These are phyloP conservation scores for Nebria brevicollis DNA, from an alignment of 2,888 invertebrate species.

Conservation along the genomic window DNA sequence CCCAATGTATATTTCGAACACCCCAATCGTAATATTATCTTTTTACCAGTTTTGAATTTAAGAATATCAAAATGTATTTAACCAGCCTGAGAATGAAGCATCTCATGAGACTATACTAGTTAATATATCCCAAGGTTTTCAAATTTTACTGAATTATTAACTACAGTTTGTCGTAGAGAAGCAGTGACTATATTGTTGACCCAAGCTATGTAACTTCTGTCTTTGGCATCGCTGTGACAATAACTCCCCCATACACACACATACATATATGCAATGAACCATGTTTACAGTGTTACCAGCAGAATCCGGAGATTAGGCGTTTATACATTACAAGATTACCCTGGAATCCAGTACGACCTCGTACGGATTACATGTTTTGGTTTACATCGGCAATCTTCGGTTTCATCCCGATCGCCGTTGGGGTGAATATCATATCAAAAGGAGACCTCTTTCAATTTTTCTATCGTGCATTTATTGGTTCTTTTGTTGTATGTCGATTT, in stretches of 20 bases:
- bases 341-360: slow-evolving; percentile 7
- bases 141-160: too few species aligned
- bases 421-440: not conserved
- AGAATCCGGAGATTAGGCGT: slow-evolving; percentile 25
- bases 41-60: too few species aligned
- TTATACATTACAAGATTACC: slow-evolving; percentile 29
- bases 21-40: too few species aligned
- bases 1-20: too few species aligned
- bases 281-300: slow-evolving; percentile 22
- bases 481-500: not conserved
- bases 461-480: not conserved
- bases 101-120: too few species aligned
- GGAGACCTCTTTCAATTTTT: not conserved
- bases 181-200: slow-evolving; percentile 12
- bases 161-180: not conserved
- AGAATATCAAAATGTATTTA: too few species aligned
- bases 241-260: not conserved
- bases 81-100: too few species aligned
- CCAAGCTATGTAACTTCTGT: slow-evolving; percentile 1
- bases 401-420: not conserved
- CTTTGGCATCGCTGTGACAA: slow-evolving; percentile 16
- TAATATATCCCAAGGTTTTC: too few species aligned
- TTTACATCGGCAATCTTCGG: slow-evolving; percentile 2
- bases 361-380: slow-evolving; percentile 13
- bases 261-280: not conserved